Evolutionary conservation across 2,113 vertebrate genomes (phyloP).

Genomic region (Ranitomeya imitator): DNA sequence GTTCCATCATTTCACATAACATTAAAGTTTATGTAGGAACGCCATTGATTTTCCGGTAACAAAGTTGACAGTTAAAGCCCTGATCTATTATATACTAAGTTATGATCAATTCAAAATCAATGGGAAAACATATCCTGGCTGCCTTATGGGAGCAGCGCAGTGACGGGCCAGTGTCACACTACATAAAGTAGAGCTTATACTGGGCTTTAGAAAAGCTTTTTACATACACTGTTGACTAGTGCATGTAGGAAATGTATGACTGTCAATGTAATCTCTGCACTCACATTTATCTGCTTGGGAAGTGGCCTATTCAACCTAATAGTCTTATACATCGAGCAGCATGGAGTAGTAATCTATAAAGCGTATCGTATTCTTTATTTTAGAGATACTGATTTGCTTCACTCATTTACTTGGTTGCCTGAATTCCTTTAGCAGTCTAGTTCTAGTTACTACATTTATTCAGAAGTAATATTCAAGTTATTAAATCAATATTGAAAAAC

Average conservation of each 20-base stretch:
- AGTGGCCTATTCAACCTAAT: not conserved
- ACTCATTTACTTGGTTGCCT: not conserved
- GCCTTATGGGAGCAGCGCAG: slow-evolving; percentile 33
- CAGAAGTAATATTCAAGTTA: too few relatives aligned
- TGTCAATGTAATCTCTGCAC: slow-evolving; percentile 60
- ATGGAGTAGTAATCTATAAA: not conserved
- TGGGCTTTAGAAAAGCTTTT: not conserved
- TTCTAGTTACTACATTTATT: not conserved
- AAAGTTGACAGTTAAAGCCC: slow-evolving; percentile 25
- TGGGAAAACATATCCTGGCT: slow-evolving; percentile 7
- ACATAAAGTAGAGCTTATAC: slow-evolving; percentile 16
- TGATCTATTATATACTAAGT: slow-evolving; percentile 39
- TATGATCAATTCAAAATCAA: slow-evolving; percentile 54
- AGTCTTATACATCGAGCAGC: not conserved
- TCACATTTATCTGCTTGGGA: not conserved
- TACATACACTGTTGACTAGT: not conserved
- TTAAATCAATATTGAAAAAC: too few relatives aligned
- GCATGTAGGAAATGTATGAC: not conserved
- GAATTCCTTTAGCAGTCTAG: not conserved
- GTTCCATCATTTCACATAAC: slow-evolving; percentile 34
- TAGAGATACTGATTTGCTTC: not conserved
- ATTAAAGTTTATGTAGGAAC: slow-evolving; percentile 39
- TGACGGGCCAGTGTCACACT: slow-evolving; percentile 25
- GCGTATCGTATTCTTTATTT: not conserved
- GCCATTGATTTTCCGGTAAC: slow-evolving; percentile 48